Base-by-base conservation (phyloP, 2,113 vertebrate species). In the Mesitornis unicolor region DNA sequence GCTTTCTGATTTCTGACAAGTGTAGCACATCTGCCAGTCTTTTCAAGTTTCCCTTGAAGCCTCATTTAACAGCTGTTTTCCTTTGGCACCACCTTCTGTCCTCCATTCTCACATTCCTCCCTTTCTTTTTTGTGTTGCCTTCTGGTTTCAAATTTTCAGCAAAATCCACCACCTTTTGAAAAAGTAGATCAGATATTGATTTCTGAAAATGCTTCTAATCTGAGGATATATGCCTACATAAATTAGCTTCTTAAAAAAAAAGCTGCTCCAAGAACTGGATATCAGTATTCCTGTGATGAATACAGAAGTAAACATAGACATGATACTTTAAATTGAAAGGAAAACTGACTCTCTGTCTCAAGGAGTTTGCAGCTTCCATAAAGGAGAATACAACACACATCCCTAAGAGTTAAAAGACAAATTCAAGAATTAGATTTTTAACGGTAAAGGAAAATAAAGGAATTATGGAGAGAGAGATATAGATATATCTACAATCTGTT, bases 1-100 rank as follows among this genome's bases (percentile, higher is more conserved):
- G n/a, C 45, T 88, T 93, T 89, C 68, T 83, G 83, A 73, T 65
- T 80, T 79, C 65, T 90, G 63, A 79, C 50, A 93, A 65, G 53
- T 59, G 64, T 73, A 84, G 43, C 83, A 88, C 93, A 88, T 93
- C 90, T 96, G 88, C 38, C 79, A 93, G 63, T 83, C 88, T 93
- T 92, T 90, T 84, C 68, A 83, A 81, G 54, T 86, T 90, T 86
- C 47, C 70, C 54, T 83, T 74, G 54, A 84, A 90, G 59, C 20
- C 33, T 70, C 2, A 0, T 50, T 50, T 42, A 83, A 33, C 92
- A 92, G 79, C 75, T 95, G 86, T 85, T 96, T 90, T 95, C 79
- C 56, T 68, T 61, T 45, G 33, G 13, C 73, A 65, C 25, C 45
- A 35, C 45, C 71, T 90, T 74, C 75, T 92, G 90, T 80, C 67